Base-by-base conservation (phyloP, 1,140 invertebrate species). In the Drosophila trapezifrons region DNA sequence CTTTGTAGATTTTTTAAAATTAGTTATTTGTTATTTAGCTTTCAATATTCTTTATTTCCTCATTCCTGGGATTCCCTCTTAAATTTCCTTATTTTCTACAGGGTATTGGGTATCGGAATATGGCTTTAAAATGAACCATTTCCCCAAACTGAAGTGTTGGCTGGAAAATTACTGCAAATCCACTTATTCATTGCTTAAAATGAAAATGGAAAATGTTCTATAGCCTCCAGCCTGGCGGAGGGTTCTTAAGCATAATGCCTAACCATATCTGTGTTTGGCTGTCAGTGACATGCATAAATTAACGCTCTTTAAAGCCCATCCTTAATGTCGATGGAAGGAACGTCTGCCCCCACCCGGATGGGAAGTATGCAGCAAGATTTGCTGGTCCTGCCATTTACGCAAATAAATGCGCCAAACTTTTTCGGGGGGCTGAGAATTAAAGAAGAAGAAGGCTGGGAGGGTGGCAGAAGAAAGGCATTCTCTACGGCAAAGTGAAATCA, bases 261-360 rank as follows among this genome's bases (percentile, higher is more conserved):
- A 27, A 47, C 49, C 67, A 71, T 71, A 70, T 70, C 51, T 56
- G 37, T 29, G 25, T 49, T 38, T 20, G 56, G 13, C 58, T 70
- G 71, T 20, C 40, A 62, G 56, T 62, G 71, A 76, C 64, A 76
- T 56, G 74, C 75, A 77, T 77, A 77, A 77, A 77, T 77, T 77
- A 77, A 77, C 51, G 74, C 51, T 55, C 18, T 71, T 60, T 51
- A 49, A 59, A 60, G 67, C 10, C 54, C 22, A 10, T 12, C 0
- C 7, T 3, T 20, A 40, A 22, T 64, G 32, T 22, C 18, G 9
- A 35, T 17, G 37, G 9, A 47, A 32, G n/a, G 47, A n/a, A n/a
- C 6, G 32, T 18, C 10, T 60, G 45, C 57, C n/a, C 35, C 25
- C 10, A 1, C 3, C 4, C 2, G n/a, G n/a, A n/a, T n/a, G n/a